phyloP scores from a whole-genome alignment of 2,797 vertebrate species.

The Carcharodon carcharias region DNA sequence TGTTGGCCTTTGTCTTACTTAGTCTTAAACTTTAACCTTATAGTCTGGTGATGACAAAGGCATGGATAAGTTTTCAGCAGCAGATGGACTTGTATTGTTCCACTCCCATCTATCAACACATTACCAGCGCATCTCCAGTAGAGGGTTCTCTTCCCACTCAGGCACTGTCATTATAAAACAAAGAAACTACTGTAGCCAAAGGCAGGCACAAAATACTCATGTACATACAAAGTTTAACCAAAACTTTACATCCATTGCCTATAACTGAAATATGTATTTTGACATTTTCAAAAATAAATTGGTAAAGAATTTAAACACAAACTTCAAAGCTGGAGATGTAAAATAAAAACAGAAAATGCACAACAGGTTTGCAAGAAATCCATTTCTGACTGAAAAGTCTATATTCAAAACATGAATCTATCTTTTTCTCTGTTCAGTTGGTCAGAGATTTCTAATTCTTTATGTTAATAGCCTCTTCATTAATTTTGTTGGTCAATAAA shows the following conservation, averaged over 20 bases:
- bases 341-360: neutral
- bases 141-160: neutral
- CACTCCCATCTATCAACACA: neutral
- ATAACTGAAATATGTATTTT: neutral
- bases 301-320: neutral
- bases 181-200: neutral
- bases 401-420: neutral
- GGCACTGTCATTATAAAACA: neutral
- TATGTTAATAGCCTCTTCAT: neutral
- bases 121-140: neutral
- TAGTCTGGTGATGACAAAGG: neutral
- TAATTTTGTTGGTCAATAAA: neutral
- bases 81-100: conserved; percentile 13
- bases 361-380: neutral
- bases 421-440: neutral
- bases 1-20: neutral
- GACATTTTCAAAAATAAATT: neutral
- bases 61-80: neutral
- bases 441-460: neutral
- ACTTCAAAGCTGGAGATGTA: neutral
- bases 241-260: neutral
- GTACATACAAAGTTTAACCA: neutral
- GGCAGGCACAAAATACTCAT: neutral
- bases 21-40: neutral
- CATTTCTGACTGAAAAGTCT: neutral